Conservation (phyloP, 2,888 invertebrate genomes). For the Tricholauxania praeusta region DNA sequence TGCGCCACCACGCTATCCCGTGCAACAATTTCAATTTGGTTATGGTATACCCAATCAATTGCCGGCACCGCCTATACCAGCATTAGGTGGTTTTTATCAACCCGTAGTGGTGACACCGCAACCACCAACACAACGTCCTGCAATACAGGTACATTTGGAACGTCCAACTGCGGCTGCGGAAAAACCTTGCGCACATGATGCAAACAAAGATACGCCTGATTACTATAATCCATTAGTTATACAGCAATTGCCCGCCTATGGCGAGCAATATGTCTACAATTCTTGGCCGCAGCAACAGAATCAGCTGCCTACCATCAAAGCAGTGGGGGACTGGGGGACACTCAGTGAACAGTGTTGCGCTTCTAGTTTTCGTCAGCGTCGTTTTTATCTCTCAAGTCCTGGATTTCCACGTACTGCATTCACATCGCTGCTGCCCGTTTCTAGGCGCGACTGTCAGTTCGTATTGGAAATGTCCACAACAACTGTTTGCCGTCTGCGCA, state of each 20-base stretch:
- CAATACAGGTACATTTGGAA: slow-evolving; percentile 8
- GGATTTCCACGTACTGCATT: slow-evolving; percentile 70
- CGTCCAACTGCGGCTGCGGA: neutral
- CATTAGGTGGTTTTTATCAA: slow-evolving; percentile 36
- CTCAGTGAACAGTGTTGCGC: slow-evolving; percentile 67
- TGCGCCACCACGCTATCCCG: slow-evolving; percentile 21
- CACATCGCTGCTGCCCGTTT: slow-evolving; percentile 57
- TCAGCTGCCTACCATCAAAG: slow-evolving; percentile 26
- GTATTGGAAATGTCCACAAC: slow-evolving; percentile 69
- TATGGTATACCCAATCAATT: slow-evolving; percentile 13
- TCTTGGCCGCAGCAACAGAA: slow-evolving; percentile 36
- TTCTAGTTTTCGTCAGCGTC: slow-evolving; percentile 65
- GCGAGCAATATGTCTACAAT: slow-evolving; percentile 42
- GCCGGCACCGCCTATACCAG: neutral
- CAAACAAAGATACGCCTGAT: neutral
- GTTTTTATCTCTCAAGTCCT: slow-evolving; percentile 71
- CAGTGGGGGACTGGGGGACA: slow-evolving; percentile 36
- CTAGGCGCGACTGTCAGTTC: slow-evolving; percentile 69
- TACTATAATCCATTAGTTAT: neutral
- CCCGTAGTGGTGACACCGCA: slow-evolving; percentile 37
- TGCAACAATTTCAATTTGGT: slow-evolving; percentile 37
- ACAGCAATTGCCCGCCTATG: slow-evolving; percentile 11
- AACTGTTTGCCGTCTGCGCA: slow-evolving; percentile 70
- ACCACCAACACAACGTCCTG: slow-evolving; percentile 28
- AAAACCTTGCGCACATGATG: slow-evolving; percentile 34